A percentile compares a stretch with the other conserved stretches of the same genome.
phyloP scores from a whole-genome alignment of 2,797 vertebrate genomes.

The Sternarchorhynchus goeldii region DNA sequence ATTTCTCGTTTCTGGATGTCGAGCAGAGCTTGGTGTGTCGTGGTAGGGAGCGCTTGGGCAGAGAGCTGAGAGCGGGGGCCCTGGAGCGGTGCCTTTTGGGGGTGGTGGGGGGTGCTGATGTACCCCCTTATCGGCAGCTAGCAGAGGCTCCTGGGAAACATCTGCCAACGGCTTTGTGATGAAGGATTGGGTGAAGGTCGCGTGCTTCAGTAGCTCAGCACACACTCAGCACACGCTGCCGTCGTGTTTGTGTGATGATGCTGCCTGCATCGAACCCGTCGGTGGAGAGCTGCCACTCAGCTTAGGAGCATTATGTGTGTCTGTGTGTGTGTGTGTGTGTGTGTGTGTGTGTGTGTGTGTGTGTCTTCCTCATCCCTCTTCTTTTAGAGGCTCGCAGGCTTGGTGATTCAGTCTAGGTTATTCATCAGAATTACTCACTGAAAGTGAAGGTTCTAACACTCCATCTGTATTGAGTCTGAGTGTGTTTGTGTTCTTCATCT shows the following conservation, averaged over 20 bases:
- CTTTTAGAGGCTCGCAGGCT: too few species aligned
- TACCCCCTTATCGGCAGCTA: constrained; percentile 1
- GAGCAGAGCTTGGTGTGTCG: not conserved
- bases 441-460: too few species aligned
- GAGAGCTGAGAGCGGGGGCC: too few species aligned
- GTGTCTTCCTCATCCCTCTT: too few species aligned
- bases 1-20: not conserved
- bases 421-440: too few species aligned
- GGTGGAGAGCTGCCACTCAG: not conserved
- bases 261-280: not conserved
- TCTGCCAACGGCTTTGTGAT: not conserved
- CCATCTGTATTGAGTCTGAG: not conserved
- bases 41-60: too few species aligned
- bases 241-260: not conserved
- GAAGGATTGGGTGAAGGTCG: constrained; percentile 11
- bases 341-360: not conserved
- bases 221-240: not conserved
- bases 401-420: too few species aligned
- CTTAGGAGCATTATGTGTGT: constrained; percentile 15
- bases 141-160: not conserved
- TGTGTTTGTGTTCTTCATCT: not conserved
- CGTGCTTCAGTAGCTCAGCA: too few species aligned
- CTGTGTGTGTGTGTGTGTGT: not conserved
- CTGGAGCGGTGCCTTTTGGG: not conserved
- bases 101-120: not conserved